These are phyloP conservation scores for Lasioglossum villosulum DNA, from an alignment of 2,888 invertebrate genomes.

Conservation along the genomic window DNA sequence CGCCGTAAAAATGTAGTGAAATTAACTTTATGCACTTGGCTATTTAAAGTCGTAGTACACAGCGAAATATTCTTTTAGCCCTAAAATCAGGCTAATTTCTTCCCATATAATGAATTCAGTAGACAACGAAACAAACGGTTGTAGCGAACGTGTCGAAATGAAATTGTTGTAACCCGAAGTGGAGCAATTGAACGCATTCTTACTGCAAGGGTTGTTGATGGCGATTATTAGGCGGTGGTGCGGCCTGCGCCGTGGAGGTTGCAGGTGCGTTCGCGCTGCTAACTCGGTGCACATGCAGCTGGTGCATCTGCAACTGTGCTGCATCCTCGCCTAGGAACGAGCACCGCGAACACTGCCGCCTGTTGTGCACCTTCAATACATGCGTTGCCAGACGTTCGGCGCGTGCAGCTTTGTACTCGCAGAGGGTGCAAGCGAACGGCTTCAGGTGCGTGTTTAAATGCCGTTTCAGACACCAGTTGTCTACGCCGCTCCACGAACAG, in stretches of 20 bases:
- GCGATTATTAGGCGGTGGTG: conserved; percentile 63
- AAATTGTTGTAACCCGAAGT: not conserved
- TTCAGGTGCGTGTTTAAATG: conserved; percentile 97
- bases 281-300: conserved; percentile 84
- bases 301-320: conserved; percentile 91
- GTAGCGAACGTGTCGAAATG: not conserved
- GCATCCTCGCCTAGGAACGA: conserved; percentile 94
- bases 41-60: too few relatives aligned
- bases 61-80: too few relatives aligned
- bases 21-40: too few relatives aligned
- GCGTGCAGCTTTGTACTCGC: conserved; percentile 97
- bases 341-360: conserved; percentile 95
- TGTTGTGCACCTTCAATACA: conserved; percentile 96
- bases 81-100: too few relatives aligned
- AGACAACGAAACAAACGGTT: too few relatives aligned
- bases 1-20: not conserved
- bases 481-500: conserved; percentile 96
- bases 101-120: too few relatives aligned
- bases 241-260: conserved; percentile 60
- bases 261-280: conserved; percentile 75
- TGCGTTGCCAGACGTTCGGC: conserved; percentile 96
- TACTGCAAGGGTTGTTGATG: conserved; percentile 75
- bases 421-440: conserved; percentile 95
- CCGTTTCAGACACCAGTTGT: conserved; percentile 96
- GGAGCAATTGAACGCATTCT: conserved; percentile 46